Conservation (phyloP, 2,797 vertebrate genomes). For the Cheirogaleus major region DNA sequence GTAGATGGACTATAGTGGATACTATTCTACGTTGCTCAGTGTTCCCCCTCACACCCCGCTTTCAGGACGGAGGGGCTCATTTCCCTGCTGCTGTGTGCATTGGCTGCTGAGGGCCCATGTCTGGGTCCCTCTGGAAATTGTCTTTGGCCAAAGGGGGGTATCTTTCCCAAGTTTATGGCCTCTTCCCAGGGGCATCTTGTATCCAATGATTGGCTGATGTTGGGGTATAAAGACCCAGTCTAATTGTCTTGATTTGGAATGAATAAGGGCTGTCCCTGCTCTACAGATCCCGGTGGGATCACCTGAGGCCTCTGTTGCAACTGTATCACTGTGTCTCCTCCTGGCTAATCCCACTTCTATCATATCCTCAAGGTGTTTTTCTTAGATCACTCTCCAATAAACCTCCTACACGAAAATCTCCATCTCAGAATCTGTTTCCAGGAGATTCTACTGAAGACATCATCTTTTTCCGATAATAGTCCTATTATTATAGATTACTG, state of each 20-base stretch:
- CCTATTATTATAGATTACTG: background rate
- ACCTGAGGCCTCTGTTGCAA: background rate
- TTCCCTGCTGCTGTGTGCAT: background rate
- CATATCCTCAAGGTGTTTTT: background rate
- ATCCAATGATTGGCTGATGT: background rate
- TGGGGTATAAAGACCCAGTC: background rate
- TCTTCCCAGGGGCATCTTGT: background rate
- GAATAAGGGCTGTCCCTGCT: background rate
- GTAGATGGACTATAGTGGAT: too few relatives aligned
- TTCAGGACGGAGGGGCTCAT: background rate
- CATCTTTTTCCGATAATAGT: background rate
- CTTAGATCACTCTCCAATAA: background rate
- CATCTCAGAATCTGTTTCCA: constrained; percentile 1
- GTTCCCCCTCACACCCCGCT: accelerated
- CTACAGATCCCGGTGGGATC: background rate
- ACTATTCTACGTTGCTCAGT: background rate
- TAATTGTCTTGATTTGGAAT: background rate
- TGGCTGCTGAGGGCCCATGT: background rate
- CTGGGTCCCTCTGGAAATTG: background rate
- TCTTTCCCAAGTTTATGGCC: background rate
- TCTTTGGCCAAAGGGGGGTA: background rate
- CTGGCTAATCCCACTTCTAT: constrained; percentile 3
- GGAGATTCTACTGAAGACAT: background rate
- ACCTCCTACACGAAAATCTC: background rate
- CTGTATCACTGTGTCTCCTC: background rate